Evolutionary conservation across 2,113 vertebrate genomes (phyloP), one percentile per base, ranked within the genome.

Genomic region (Microcebus lehilahytsara): DNA sequence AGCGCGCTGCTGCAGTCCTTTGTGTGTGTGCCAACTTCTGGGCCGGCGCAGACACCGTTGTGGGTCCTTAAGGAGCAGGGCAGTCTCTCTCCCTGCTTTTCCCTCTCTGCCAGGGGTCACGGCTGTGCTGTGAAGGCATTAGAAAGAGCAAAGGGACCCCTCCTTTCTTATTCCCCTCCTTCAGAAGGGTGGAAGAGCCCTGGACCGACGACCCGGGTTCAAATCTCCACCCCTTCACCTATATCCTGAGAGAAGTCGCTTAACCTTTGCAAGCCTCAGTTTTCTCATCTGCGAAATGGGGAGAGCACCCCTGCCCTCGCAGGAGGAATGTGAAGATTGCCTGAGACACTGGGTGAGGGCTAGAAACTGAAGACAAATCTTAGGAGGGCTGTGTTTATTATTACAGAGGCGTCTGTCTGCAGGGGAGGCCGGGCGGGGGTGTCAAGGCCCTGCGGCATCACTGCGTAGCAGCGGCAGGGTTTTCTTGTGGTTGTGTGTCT

Each of bases 201-300:
- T 51, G 34, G 42, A 34, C 64, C 30, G 8, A 22, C 22, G 67
- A 56, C 64, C 30, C 34, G 67, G 11, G 60, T 75, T 85, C 62
- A 46, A 20, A 46, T 85, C 34, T 3, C 4, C 7, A 19, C 4
- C 25, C 53, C 23, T 85, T 53, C 62, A 40, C 14, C 46, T 71
- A 60, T 1, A 27, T 34, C 46, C 42, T 23, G 58, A 89, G 83
- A 89, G 34, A 40, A 77, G 6, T 67, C 40, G 17, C 27, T 53
- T 64, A 19, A 13, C 19, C 14, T 67, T 78, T 64, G 14, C 0
- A 1, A 60, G 49, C 51, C 84, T 95, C 64, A 9, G 11, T 56
- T 69, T 86, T 92, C 75, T 79, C 69, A 17, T 58, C 72, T 89
- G 72, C 53, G 16, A 58, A 60, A 58, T 58, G 74, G 49, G n/a